phyloP scores from a whole-genome alignment of 2,113 vertebrate species.

The Corvus moneduloides region DNA sequence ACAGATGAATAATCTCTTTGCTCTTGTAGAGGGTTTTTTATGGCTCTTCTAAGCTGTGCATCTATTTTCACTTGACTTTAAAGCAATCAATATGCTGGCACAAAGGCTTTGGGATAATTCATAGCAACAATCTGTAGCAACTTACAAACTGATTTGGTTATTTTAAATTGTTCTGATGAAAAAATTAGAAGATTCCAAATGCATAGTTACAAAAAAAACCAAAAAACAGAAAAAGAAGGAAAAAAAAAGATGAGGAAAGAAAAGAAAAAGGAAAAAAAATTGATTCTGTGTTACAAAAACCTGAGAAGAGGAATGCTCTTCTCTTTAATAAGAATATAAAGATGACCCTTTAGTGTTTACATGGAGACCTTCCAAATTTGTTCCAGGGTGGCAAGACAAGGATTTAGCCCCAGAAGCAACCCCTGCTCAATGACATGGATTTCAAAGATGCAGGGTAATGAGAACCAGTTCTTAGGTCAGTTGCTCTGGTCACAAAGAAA shows the following conservation, averaged over 20 bases:
- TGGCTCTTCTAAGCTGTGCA: slow-evolving; percentile 31
- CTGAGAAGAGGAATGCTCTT: background rate
- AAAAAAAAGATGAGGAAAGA: background rate
- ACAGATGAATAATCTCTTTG: slow-evolving; percentile 43
- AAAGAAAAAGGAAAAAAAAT: background rate
- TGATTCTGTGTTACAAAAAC: background rate
- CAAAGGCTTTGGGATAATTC: slow-evolving; percentile 57
- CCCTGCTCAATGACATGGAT: background rate
- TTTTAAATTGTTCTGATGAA: slow-evolving; percentile 30
- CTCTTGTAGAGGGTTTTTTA: slow-evolving; percentile 9
- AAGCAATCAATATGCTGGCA: slow-evolving; percentile 46
- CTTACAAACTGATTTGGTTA: slow-evolving; percentile 33
- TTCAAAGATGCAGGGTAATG: background rate
- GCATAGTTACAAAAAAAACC: background rate
- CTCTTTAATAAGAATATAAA: background rate
- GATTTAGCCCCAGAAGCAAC: background rate
- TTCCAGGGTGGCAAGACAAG: background rate
- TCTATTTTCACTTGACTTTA: slow-evolving; percentile 60
- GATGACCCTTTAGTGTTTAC: background rate
- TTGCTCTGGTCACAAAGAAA: background rate
- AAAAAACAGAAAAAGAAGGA: background rate
- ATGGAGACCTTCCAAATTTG: background rate
- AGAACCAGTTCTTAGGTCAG: background rate
- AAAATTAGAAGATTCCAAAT: slow-evolving; percentile 18
- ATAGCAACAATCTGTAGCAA: slow-evolving; percentile 39